Percentiles rank a stretch among this genome's conserved stretches.
phyloP scores from a whole-genome alignment of 1,140 invertebrate genomes.

The Pseudomyrmex gracilis region DNA sequence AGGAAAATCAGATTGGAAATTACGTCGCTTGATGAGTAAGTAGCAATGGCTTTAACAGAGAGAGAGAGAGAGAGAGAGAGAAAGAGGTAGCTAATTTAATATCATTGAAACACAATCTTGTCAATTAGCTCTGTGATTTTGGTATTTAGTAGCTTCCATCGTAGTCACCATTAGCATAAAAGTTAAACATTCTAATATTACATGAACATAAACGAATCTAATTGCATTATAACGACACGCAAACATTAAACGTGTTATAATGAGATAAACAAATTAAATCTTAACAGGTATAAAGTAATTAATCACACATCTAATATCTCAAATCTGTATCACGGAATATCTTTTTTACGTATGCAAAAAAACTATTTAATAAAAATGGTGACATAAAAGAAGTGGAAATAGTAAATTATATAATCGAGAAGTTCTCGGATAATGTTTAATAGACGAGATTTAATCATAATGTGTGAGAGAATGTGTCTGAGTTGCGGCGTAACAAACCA shows the following conservation, averaged over 20 bases:
- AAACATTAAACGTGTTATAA: neutral
- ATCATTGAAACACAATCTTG: slow-evolving; percentile 58
- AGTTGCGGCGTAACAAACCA: neutral
- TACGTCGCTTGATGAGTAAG: slow-evolving; percentile 38
- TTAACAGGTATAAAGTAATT: neutral
- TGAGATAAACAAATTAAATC: neutral
- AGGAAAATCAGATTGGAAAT: slow-evolving; percentile 33
- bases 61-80: slow-evolving; percentile 15
- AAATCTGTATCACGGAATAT: no score
- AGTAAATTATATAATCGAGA: neutral
- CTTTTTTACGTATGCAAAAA: neutral
- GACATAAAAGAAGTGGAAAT: no score
- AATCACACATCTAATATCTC: neutral
- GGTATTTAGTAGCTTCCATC: slow-evolving; percentile 48
- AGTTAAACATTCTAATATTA: slow-evolving; percentile 42
- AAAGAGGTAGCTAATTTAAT: slow-evolving; percentile 43
- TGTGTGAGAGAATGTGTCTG: neutral
- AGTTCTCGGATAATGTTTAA: neutral
- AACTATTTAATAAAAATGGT: neutral
- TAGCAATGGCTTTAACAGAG: slow-evolving; percentile 28
- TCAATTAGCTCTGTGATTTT: slow-evolving; percentile 51
- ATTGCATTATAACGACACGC: slow-evolving; percentile 5
- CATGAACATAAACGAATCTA: neutral
- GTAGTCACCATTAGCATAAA: slow-evolving; percentile 13
- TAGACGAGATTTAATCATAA: slow-evolving; percentile 7